Evolutionary conservation across 2,797 vertebrate genomes (phyloP), one percentile per base, ranked within the genome.

Genomic region (Adelosebastes latens): DNA sequence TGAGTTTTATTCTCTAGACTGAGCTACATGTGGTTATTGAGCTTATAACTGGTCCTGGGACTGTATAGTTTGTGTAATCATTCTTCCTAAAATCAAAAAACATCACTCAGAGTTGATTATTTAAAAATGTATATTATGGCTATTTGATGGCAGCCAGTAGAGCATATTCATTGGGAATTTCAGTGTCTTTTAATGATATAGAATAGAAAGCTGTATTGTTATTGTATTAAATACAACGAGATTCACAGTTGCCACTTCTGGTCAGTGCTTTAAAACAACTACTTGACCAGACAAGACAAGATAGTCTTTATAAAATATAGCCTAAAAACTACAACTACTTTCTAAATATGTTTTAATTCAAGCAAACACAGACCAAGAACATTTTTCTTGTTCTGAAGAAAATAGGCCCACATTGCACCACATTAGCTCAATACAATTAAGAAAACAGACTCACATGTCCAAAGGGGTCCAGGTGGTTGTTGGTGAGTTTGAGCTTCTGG

Each of bases 401-500:
- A 76, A n/a, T 25, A 64, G 0, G 34, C 34, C 22, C 0, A 27
- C 11, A 11, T 1, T 1, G 11, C 4, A 18, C 4, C 11, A 27
- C 16, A 25, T 10, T 1, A 49, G 1, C 22, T 20, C 16, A 25
- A 42, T 9, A 10, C 3, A 12, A 27, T 22, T 24, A 42, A 46
- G 8, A 24, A 27, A 52, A 7, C 42, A 31, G 72, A 90, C 98
- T 97, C 87, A 99, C 98, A 1, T 99, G 98, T 80, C 98, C 98
- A 65, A 99, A 99, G 0, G 98, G 98, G 78, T 99, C 98, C 65
- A 99, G 96, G 93, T 99, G 98, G 92, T 99, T 99, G 92, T 99
- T 99, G 88, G 98, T 99, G 81, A 99, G 97, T 87, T 99, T 99
- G 75, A 99, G 97, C 66, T 99, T 99, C 93, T 99, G 98, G 87